A percentile compares a stretch with the other conserved stretches of the same genome.
Conservation (phyloP, 2,797 vertebrate genomes). For the Sebastes paucispinis region DNA sequence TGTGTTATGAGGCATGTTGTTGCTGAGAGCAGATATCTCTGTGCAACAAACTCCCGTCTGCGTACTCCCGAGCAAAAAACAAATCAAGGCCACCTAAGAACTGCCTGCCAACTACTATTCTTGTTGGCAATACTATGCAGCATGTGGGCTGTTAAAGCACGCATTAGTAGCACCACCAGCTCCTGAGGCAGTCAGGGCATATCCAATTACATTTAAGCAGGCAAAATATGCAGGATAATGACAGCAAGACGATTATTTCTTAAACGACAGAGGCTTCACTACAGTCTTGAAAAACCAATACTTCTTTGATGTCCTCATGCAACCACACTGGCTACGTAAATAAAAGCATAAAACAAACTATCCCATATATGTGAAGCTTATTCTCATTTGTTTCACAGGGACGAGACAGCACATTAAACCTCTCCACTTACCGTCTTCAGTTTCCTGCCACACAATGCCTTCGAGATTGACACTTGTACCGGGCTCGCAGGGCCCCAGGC, state of each 20-base stretch:
- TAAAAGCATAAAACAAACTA: neutral
- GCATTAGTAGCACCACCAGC: constrained; percentile 37
- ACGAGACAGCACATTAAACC: neutral
- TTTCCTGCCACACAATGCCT: constrained; percentile 99
- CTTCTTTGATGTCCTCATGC: constrained; percentile 23
- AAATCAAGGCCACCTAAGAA: constrained; percentile 68
- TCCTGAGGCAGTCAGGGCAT: constrained; percentile 42
- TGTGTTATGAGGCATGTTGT: constrained; percentile 62
- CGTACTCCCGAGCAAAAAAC: constrained; percentile 22
- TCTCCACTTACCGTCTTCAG: constrained; percentile 91
- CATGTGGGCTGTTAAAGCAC: constrained; percentile 49
- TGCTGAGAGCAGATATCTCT: constrained; percentile 59
- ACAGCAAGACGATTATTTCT: constrained; percentile 21
- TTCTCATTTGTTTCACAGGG: constrained; percentile 9
- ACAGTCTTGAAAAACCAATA: constrained; percentile 26
- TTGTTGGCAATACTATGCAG: constrained; percentile 52
- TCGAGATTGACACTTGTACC: constrained; percentile 98
- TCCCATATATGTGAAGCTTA: neutral
- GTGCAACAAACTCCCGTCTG: constrained; percentile 56
- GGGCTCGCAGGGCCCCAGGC: constrained; percentile 96
- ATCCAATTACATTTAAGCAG: constrained; percentile 57
- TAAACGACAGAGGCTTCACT: constrained; percentile 11
- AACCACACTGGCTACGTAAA: neutral
- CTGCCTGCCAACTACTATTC: constrained; percentile 61
- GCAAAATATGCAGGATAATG: constrained; percentile 48